Conservation (phyloP, 2,113 vertebrate species). For the Rhynchopsitta pachyrhyncha region DNA sequence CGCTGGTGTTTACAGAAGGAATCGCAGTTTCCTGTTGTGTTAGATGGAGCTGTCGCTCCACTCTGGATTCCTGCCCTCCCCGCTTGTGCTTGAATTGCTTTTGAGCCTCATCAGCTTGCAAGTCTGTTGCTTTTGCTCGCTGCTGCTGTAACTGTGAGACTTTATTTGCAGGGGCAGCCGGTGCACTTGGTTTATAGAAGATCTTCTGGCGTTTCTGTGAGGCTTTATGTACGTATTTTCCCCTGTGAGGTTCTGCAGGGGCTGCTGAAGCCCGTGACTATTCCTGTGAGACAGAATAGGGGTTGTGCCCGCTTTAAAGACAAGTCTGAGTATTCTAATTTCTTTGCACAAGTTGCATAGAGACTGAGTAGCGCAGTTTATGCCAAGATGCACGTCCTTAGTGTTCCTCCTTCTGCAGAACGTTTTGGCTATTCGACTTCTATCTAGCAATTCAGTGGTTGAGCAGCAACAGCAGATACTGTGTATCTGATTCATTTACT, state of each 20-base stretch:
- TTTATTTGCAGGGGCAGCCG: background rate
- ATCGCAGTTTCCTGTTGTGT: constrained; percentile 51
- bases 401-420: background rate
- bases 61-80: background rate
- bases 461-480: background rate
- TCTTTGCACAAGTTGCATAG: background rate
- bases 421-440: rapidly evolving
- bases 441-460: background rate
- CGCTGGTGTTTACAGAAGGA: constrained; percentile 43
- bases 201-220: background rate
- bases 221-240: background rate
- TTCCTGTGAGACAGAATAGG: background rate
- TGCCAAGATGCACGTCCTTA: background rate
- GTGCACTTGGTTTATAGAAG: background rate
- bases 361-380: background rate
- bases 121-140: background rate
- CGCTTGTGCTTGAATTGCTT: background rate
- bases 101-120: background rate
- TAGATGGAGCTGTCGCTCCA: constrained; percentile 17
- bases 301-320: background rate
- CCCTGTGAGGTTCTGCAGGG: background rate
- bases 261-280: background rate
- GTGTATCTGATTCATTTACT: background rate
- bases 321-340: background rate
- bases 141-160: background rate